Percentiles rank a stretch among this genome's conserved stretches.
These are phyloP conservation scores for Eriocheir sinensis DNA, from an alignment of 1,140 invertebrate species.

Conservation along the genomic window DNA sequence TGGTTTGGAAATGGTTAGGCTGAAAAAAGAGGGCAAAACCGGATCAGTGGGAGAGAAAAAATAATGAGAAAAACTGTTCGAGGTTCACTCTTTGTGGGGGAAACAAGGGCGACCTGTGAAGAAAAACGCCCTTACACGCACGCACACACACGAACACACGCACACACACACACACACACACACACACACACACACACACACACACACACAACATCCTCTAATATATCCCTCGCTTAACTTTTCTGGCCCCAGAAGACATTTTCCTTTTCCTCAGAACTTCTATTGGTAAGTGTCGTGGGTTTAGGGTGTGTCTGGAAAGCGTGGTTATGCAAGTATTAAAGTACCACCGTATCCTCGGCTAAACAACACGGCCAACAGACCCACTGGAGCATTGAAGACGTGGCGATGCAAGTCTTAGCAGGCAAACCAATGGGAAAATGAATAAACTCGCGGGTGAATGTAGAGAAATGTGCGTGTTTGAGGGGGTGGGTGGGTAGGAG, in stretches of 20 bases:
- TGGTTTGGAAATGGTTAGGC: background rate
- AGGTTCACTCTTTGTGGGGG: background rate
- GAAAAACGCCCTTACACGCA: background rate
- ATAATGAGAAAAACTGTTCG: background rate
- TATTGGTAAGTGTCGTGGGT: no score
- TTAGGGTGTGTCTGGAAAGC: no score
- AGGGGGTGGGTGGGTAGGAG: background rate
- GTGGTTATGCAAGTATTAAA: background rate
- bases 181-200: constrained; percentile 31
- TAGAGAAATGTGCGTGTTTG: no score
- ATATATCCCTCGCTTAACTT: background rate
- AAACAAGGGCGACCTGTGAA: background rate
- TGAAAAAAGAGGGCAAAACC: background rate
- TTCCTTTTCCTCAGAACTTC: no score
- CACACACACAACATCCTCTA: background rate
- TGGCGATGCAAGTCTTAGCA: background rate
- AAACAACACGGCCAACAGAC: background rate
- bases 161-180: constrained; percentile 48
- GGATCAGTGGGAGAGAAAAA: background rate
- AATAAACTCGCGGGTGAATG: no score
- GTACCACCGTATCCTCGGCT: background rate
- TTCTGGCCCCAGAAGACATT: no score
- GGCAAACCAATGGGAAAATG: background rate
- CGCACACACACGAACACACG: constrained; percentile 36
- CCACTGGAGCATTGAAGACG: background rate